phyloP scores from a whole-genome alignment of 2,113 vertebrate genomes.

The Aldabrachelys gigantea region DNA sequence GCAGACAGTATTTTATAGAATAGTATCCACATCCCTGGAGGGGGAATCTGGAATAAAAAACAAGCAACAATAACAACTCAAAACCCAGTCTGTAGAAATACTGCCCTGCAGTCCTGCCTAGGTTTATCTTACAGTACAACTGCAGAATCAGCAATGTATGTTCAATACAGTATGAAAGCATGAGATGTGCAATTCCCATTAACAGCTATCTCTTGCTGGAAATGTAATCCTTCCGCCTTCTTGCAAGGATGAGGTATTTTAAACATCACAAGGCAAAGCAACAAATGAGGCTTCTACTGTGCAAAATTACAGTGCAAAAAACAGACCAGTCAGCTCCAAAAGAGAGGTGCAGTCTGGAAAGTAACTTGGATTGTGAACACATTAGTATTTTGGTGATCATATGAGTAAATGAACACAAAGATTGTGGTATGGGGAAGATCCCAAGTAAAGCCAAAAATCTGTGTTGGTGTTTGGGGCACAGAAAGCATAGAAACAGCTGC shows the following conservation, averaged over 20 bases:
- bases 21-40: not conserved
- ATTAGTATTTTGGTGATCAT: not conserved
- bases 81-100: not conserved
- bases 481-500: not conserved
- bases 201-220: not conserved
- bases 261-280: not conserved
- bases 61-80: not conserved
- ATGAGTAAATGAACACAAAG: not conserved
- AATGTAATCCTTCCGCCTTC: not conserved
- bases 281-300: not conserved
- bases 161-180: not conserved
- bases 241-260: not conserved
- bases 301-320: not conserved
- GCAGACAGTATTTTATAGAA: not conserved
- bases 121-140: not conserved
- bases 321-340: not conserved
- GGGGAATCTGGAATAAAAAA: not conserved
- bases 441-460: not conserved
- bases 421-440: not conserved
- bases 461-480: not conserved
- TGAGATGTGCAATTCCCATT: not conserved
- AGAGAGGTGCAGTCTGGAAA: not conserved
- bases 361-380: not conserved
- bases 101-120: not conserved
- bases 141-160: not conserved